Evolutionary conservation across 2,797 vertebrate species (phyloP).

Genomic region (Tokudaia muenninki): DNA sequence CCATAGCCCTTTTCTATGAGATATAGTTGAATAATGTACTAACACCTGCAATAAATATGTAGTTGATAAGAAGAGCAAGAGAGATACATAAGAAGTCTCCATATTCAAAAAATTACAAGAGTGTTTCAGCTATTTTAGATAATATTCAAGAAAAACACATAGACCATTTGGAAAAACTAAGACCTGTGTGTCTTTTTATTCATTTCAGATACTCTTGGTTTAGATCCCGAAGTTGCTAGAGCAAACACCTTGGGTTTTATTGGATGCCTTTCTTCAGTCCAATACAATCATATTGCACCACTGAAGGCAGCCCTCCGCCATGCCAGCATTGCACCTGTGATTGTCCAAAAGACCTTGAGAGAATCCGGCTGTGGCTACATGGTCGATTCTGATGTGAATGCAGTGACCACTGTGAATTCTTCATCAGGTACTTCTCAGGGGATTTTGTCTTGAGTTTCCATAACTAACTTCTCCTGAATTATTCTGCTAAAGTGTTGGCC

Average conservation of each 20-base stretch:
- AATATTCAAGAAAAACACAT: not conserved
- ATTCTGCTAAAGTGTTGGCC: not conserved
- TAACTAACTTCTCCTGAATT: not conserved
- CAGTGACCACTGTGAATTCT: constrained; percentile 91
- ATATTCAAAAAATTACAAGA: not conserved
- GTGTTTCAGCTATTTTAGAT: not conserved
- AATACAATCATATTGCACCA: constrained; percentile 95
- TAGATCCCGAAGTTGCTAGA: constrained; percentile 91
- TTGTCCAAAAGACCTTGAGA: constrained; percentile 90
- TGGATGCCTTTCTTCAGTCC: constrained; percentile 96
- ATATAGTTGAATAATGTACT: not conserved
- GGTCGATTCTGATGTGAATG: constrained; percentile 88
- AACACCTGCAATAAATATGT: not conserved
- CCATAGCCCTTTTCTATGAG: not conserved
- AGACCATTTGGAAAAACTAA: not conserved
- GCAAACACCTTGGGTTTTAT: constrained; percentile 93
- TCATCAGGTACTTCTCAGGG: constrained; percentile 91
- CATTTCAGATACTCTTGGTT: constrained; percentile 88
- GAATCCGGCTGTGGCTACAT: constrained; percentile 92
- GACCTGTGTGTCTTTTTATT: constrained; percentile 58
- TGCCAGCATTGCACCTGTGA: constrained; percentile 90
- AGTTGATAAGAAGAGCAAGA: not conserved
- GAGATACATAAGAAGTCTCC: not conserved
- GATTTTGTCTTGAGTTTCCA: not conserved
- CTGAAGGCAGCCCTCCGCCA: constrained; percentile 96